phyloP scores from a whole-genome alignment of 2,888 invertebrate species.

The Trichogramma evanescens region DNA sequence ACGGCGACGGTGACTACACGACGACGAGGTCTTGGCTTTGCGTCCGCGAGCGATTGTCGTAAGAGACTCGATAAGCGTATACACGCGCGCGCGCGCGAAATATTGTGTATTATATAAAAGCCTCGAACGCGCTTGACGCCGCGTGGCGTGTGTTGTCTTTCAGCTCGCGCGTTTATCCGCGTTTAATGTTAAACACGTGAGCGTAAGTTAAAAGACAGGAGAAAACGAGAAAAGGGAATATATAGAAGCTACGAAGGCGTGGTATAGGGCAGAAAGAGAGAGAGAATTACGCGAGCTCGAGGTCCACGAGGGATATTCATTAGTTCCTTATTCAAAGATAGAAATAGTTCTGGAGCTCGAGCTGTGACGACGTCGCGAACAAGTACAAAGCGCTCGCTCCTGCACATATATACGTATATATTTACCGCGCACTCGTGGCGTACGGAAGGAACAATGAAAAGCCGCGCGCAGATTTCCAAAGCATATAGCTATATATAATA shows the following conservation, averaged over 20 bases:
- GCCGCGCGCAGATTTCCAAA: conserved; percentile 33
- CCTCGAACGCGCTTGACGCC: neutral
- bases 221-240: conserved; percentile 5
- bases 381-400: no score
- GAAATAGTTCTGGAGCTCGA: conserved; percentile 41
- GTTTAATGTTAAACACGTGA: conserved; percentile 1
- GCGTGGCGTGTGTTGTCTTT: conserved; percentile 5
- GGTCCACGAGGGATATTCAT: conserved; percentile 40
- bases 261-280: conserved; percentile 7
- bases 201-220: neutral
- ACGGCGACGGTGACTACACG: no score
- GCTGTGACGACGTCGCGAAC: neutral
- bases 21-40: no score
- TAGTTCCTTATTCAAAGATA: conserved; percentile 46
- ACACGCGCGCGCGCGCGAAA: no score
- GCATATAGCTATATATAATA: conserved; percentile 43
- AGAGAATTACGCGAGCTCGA: conserved; percentile 9
- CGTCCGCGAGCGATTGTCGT: no score
- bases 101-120: no score
- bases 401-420: no score
- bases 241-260: neutral
- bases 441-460: neutral
- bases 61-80: conserved; percentile 10
- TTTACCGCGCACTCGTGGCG: no score
- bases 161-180: neutral